phyloP scores from a whole-genome alignment of 1,140 invertebrate species.

The Ptiloglossa arizonensis region DNA sequence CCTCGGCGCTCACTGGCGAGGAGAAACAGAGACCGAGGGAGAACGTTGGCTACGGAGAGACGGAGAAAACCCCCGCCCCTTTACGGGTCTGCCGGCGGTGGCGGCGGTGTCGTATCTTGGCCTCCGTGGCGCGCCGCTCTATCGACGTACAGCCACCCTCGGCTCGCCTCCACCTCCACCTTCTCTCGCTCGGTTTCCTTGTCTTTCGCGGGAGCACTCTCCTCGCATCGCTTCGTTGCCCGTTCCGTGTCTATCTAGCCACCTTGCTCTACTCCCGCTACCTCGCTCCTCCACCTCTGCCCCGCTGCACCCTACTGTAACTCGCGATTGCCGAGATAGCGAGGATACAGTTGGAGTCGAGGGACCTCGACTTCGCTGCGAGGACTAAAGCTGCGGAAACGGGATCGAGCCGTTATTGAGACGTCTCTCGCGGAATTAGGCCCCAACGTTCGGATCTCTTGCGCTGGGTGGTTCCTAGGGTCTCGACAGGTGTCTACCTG shows the following conservation, averaged over 20 bases:
- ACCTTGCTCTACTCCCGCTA: conserved; percentile 51
- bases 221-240: conserved; percentile 29
- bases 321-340: conserved; percentile 77
- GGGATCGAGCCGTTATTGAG: conserved; percentile 64
- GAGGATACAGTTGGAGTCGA: conserved; percentile 57
- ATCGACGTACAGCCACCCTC: conserved; percentile 81
- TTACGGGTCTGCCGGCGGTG: conserved; percentile 80
- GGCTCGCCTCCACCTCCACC: conserved; percentile 64
- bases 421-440: conserved; percentile 66
- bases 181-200: conserved; percentile 42
- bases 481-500: conserved; percentile 4
- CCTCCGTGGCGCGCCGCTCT: conserved; percentile 82
- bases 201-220: conserved; percentile 55
- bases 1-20: conserved; percentile 6
- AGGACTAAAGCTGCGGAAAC: conserved; percentile 25
- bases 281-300: conserved; percentile 31
- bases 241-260: conserved; percentile 50
- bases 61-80: conserved; percentile 75
- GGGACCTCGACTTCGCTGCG: conserved; percentile 21
- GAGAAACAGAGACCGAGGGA: conserved; percentile 1
- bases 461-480: background rate
- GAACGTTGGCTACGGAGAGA: background rate
- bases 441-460: background rate
- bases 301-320: conserved; percentile 57
- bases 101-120: conserved; percentile 82